phyloP scores from a whole-genome alignment of 1,140 invertebrate genomes.

The Dendroctonus ponderosae region DNA sequence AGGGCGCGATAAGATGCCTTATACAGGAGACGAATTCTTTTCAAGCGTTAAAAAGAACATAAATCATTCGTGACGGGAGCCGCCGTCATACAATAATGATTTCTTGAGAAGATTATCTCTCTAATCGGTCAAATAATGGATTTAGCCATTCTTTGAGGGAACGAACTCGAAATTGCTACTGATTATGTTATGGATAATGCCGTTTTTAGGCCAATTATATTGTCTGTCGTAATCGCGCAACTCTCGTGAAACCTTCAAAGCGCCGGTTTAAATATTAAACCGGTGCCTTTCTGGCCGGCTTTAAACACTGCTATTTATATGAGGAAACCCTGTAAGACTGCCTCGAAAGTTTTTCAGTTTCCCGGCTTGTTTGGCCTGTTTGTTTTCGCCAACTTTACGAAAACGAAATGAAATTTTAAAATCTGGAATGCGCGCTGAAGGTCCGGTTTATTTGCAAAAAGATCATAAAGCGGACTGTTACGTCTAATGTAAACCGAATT shows the following conservation, averaged over 20 bases:
- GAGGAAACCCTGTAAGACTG: constrained; percentile 17
- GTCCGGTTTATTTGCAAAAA: too few relatives aligned
- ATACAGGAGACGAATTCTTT: constrained; percentile 31
- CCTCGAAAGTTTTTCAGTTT: constrained; percentile 13
- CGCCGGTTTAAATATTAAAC: constrained; percentile 15
- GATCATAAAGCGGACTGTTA: too few relatives aligned
- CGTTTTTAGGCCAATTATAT: neutral
- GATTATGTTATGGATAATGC: constrained; percentile 15
- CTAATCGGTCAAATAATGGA: constrained; percentile 35
- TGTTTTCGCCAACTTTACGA: neutral
- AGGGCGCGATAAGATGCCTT: constrained; percentile 28
- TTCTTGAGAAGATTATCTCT: constrained; percentile 35
- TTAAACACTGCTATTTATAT: constrained; percentile 16
- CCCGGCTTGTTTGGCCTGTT: constrained; percentile 1
- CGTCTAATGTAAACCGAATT: too few relatives aligned
- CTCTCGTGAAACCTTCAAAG: constrained; percentile 14
- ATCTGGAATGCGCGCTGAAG: neutral
- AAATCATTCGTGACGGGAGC: constrained; percentile 33
- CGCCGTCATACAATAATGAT: constrained; percentile 35
- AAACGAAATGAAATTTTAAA: neutral
- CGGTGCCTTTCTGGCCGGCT: constrained; percentile 15
- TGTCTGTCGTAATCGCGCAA: neutral
- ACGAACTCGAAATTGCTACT: constrained; percentile 27
- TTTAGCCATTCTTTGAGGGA: constrained; percentile 25
- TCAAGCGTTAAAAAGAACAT: constrained; percentile 34